phyloP scores from a whole-genome alignment of 2,888 invertebrate species.

The Pherbina coryleti region DNA sequence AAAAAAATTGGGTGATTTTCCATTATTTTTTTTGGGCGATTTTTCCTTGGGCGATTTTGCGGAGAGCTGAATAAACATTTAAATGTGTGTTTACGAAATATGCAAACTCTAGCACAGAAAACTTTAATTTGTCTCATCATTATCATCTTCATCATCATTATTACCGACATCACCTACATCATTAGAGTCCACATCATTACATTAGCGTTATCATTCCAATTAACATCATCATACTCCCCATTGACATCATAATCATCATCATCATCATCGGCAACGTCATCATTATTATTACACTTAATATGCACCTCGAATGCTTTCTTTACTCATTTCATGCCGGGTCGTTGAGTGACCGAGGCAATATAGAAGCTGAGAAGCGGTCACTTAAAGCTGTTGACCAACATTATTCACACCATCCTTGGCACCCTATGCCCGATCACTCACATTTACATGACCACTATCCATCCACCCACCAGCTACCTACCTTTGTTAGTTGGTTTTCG shows the following conservation, averaged over 20 bases:
- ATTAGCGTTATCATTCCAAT: neutral
- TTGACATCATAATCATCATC: neutral
- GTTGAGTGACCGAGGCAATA: neutral
- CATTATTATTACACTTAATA: slow-evolving; percentile 3
- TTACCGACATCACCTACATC: neutral
- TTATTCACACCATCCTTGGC: neutral
- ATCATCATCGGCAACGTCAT: neutral
- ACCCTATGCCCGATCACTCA: neutral
- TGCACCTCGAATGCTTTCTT: slow-evolving; percentile 13
- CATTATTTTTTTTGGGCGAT: too few species aligned
- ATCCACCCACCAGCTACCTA: neutral
- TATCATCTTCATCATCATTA: neutral
- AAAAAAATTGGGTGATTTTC: too few species aligned
- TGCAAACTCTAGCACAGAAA: too few species aligned
- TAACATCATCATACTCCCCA: neutral
- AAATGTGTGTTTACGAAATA: neutral
- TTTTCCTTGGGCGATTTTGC: too few species aligned
- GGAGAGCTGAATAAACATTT: too few species aligned
- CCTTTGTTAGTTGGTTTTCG: neutral
- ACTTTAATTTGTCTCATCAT: too few species aligned
- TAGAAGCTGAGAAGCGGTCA: neutral
- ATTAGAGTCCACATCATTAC: neutral
- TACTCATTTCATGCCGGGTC: neutral
- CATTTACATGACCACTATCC: neutral
- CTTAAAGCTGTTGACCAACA: neutral